Base-by-base conservation (phyloP, 2,797 vertebrate species). In the Cuniculus paca region DNA sequence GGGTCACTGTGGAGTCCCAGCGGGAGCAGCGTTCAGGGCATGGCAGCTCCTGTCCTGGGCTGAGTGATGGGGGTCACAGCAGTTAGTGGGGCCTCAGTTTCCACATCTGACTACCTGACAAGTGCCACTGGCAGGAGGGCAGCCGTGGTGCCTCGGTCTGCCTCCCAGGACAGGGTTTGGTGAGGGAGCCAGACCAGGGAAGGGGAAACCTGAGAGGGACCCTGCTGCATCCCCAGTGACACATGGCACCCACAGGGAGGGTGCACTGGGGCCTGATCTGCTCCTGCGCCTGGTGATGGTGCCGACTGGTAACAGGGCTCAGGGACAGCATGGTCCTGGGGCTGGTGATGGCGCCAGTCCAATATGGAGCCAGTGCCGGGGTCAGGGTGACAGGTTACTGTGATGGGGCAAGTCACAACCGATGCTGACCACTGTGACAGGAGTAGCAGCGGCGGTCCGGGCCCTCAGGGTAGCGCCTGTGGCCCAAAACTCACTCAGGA, bases 111-210 rank as follows among this genome's bases (percentile, higher is more conserved):
- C 12, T 36, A 45, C 0, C 0, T 20, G 77, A 77, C 16, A 34
- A 36, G 12, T 4, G 9, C 34, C 24, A 48, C 12, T 1, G 42
- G n/a, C 11, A 16, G 0, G 0, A 79, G 50, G 72, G 5, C 16
- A 24, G 45, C 81, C 52, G 42, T 4, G 1, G 22, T 6, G 65
- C 56, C 63, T 91, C 16, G 0, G 72, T 91, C 56, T 82, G 87
- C 54, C 63, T 75, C 24, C n/a, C 19, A 34, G 26, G 68, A 60
- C 34, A 88, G 60, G 36, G 28, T 26, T 5, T 22, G 50, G 48
- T 31, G n/a, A 24, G 75, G 50, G 31, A 48, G 78, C n/a, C 19
- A 6, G 88, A 45, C 24, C 10, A 34, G 26, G 16, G 87, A 34
- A 54, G 10, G 52, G 16, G 28, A 13, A 0, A 48, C 36, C 52